Percentiles rank a stretch among this genome's conserved stretches.
Evolutionary conservation across 2,113 vertebrate genomes (phyloP).

Genomic region (Apodemus speciosus): DNA sequence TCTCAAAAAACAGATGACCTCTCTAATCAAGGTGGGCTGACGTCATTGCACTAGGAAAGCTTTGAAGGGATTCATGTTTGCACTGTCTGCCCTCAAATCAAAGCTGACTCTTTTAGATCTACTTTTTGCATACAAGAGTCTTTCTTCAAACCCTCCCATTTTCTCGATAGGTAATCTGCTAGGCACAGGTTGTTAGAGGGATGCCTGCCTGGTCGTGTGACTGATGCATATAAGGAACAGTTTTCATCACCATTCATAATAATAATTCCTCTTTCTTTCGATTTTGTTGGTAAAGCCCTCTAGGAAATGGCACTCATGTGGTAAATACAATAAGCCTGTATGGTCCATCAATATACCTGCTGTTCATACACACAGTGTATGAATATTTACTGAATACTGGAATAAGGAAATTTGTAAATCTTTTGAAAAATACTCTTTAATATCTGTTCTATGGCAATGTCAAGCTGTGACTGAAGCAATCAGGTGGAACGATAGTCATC

Average conservation of each 20-base stretch:
- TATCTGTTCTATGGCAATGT: slow-evolving; percentile 54
- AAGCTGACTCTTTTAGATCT: background rate
- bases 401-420: slow-evolving; percentile 55
- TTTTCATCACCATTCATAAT: background rate
- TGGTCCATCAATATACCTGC: slow-evolving; percentile 23
- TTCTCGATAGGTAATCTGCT: background rate
- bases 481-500: slow-evolving; percentile 53
- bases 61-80: background rate
- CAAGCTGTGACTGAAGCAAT: slow-evolving; percentile 63
- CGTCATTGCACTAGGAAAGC: slow-evolving; percentile 25
- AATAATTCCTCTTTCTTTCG: slow-evolving; percentile 33
- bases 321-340: background rate
- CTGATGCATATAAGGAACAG: background rate
- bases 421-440: slow-evolving; percentile 62
- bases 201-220: background rate
- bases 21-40: slow-evolving; percentile 31
- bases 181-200: background rate
- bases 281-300: slow-evolving; percentile 24
- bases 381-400: slow-evolving; percentile 56
- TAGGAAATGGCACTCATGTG: background rate
- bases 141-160: background rate
- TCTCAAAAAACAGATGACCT: slow-evolving; percentile 19
- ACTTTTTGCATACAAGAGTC: background rate
- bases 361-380: background rate
- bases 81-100: background rate